A percentile compares a stretch with the other conserved stretches of the same genome.
phyloP scores from a whole-genome alignment of 2,888 invertebrate species.

The Pristionchus exspectatus region DNA sequence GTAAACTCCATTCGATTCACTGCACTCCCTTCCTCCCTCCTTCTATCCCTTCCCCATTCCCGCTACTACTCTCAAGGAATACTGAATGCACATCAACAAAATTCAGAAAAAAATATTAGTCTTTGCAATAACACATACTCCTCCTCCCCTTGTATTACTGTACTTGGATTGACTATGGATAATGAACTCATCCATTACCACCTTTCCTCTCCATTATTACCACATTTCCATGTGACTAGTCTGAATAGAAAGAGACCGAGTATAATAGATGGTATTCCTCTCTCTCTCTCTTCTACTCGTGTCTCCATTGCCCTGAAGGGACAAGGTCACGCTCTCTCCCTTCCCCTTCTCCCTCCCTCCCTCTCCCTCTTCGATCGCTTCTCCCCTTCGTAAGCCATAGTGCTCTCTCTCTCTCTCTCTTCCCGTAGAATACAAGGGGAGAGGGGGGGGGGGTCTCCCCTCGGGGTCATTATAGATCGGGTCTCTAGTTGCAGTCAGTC shows the following conservation, averaged over 20 bases:
- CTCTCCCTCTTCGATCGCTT: too few relatives aligned
- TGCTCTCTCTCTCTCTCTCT: too few relatives aligned
- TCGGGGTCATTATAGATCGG: background rate
- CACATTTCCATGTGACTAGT: too few relatives aligned
- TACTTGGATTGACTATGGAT: background rate
- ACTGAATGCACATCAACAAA: too few relatives aligned
- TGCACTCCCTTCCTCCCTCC: constrained; percentile 18
- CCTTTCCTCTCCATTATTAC: too few relatives aligned
- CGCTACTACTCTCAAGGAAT: background rate
- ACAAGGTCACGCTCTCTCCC: background rate
- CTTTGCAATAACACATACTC: background rate
- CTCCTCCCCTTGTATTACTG: background rate
- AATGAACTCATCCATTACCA: too few relatives aligned
- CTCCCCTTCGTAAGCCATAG: too few relatives aligned
- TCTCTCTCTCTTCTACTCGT: background rate
- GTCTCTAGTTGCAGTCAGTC: constrained; percentile 25
- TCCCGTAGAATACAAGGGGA: constrained; percentile 38
- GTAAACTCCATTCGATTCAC: constrained; percentile 17
- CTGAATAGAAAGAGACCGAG: too few relatives aligned
- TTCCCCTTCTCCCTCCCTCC: too few relatives aligned
- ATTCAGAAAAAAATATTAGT: too few relatives aligned
- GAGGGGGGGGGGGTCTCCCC: background rate
- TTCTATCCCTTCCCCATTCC: too few relatives aligned
- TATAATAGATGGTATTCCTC: background rate
- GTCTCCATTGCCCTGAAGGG: constrained; percentile 39